A percentile compares a stretch with the other conserved stretches of the same genome.
phyloP scores from a whole-genome alignment of 2,888 invertebrate genomes.

The Apotomis betuletana region DNA sequence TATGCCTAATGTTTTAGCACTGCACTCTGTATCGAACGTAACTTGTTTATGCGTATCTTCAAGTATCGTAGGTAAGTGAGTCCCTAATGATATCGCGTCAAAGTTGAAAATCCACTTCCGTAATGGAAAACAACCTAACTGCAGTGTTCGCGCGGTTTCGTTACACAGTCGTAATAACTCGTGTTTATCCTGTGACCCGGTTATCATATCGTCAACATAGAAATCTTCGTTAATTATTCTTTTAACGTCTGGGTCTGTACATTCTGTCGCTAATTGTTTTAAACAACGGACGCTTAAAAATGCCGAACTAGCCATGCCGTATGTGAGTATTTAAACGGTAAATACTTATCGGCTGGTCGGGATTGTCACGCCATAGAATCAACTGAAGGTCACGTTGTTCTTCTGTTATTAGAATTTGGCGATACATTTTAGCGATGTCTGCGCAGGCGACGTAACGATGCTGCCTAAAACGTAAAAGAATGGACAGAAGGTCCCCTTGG shows the following conservation, averaged over 20 bases:
- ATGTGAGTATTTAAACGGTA: background rate
- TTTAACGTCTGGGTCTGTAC: background rate
- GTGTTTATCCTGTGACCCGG: background rate
- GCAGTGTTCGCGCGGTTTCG: background rate
- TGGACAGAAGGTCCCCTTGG: constrained; percentile 40
- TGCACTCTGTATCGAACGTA: background rate
- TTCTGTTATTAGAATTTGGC: constrained; percentile 32
- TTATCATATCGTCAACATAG: constrained; percentile 5
- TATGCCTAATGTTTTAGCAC: constrained; percentile 1
- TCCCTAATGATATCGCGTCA: background rate
- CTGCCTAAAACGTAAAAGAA: constrained; percentile 44
- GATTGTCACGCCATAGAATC: constrained; percentile 37
- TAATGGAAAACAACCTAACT: constrained; percentile 16
- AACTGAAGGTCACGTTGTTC: constrained; percentile 37
- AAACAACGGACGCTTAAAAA: constrained; percentile 6
- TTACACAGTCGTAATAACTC: background rate
- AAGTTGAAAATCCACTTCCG: constrained; percentile 14
- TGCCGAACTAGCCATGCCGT: background rate
- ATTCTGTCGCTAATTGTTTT: constrained; percentile 9
- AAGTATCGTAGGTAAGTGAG: background rate
- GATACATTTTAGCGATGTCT: constrained; percentile 41
- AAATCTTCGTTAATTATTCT: constrained; percentile 3
- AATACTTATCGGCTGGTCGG: background rate
- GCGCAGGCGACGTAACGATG: constrained; percentile 34
- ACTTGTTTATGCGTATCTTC: background rate